Conservation (phyloP, 2,888 invertebrate genomes). For the Dusona sp. region DNA sequence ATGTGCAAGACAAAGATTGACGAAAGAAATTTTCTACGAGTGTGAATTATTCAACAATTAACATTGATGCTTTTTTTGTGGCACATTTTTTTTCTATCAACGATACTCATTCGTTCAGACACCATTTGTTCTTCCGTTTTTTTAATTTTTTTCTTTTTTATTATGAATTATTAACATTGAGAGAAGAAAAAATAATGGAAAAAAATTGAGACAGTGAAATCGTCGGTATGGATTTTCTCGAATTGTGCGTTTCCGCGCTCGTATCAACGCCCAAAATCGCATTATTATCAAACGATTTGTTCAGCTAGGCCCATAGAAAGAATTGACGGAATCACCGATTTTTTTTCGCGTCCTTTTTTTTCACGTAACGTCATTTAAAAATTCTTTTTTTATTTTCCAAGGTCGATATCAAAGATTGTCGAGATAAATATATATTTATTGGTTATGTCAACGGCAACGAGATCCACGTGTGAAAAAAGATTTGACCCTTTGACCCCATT, state of each 20-base stretch:
- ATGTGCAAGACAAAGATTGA: constrained; percentile 41
- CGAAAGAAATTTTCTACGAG: constrained; percentile 34
- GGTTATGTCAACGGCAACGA: constrained; percentile 29
- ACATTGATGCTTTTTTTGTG: constrained; percentile 78
- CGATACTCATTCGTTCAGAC: constrained; percentile 1
- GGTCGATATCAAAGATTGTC: constrained; percentile 65
- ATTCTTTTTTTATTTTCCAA: constrained; percentile 29
- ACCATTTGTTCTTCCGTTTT: neutral
- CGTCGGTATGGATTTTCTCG: constrained; percentile 30
- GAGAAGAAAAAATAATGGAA: constrained; percentile 6
- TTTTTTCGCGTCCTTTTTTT: neutral
- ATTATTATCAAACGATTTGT: neutral
- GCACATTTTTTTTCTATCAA: constrained; percentile 72
- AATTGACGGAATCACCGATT: constrained; percentile 54
- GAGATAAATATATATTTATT: constrained; percentile 43
- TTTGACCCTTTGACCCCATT: constrained; percentile 55
- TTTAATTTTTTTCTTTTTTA: no score
- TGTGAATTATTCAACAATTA: constrained; percentile 76
- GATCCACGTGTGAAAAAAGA: constrained; percentile 27
- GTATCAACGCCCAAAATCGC: constrained; percentile 24
- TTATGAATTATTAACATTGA: neutral
- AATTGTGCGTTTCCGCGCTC: constrained; percentile 33
- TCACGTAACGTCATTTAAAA: constrained; percentile 21
- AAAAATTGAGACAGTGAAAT: constrained; percentile 18
- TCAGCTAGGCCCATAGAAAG: constrained; percentile 51